Percentiles rank a stretch among this genome's conserved stretches.
phyloP scores from a whole-genome alignment of 2,888 invertebrate species.

The Apotomis capreana region DNA sequence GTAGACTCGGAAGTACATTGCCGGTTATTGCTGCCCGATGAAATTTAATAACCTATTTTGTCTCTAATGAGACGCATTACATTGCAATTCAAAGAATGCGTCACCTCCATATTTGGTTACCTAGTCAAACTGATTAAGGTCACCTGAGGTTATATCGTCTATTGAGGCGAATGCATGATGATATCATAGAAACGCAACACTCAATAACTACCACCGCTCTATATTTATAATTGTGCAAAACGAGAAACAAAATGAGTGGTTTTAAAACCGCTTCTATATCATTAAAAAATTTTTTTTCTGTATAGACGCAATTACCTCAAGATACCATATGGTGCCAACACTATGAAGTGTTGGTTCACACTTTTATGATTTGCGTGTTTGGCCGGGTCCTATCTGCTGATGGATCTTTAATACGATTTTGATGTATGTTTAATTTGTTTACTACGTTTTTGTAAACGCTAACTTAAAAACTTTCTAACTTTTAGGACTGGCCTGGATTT shows the following conservation, averaged over 20 bases:
- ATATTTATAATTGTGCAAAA: too few species aligned
- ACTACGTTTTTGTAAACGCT: neutral
- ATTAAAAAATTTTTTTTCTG: too few species aligned
- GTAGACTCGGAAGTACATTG: neutral
- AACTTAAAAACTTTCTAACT: neutral
- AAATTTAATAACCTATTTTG: neutral
- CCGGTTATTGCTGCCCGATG: neutral
- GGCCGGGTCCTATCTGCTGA: neutral
- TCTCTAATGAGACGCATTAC: neutral
- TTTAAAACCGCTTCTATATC: too few species aligned
- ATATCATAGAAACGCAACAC: too few species aligned
- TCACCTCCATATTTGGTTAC: neutral
- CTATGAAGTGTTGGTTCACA: too few species aligned
- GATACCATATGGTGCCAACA: too few species aligned
- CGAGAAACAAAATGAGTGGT: too few species aligned
- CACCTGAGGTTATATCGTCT: neutral
- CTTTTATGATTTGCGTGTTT: conserved; percentile 4
- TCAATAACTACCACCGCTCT: too few species aligned
- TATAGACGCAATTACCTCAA: too few species aligned
- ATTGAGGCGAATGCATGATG: too few species aligned
- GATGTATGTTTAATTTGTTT: conserved; percentile 11
- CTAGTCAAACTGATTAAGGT: neutral
- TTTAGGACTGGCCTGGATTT: neutral
- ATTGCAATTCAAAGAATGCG: neutral
- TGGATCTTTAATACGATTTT: conserved; percentile 19